These are phyloP conservation scores for Pissodes strobi DNA, from an alignment of 1,140 invertebrate species.

Conservation along the genomic window DNA sequence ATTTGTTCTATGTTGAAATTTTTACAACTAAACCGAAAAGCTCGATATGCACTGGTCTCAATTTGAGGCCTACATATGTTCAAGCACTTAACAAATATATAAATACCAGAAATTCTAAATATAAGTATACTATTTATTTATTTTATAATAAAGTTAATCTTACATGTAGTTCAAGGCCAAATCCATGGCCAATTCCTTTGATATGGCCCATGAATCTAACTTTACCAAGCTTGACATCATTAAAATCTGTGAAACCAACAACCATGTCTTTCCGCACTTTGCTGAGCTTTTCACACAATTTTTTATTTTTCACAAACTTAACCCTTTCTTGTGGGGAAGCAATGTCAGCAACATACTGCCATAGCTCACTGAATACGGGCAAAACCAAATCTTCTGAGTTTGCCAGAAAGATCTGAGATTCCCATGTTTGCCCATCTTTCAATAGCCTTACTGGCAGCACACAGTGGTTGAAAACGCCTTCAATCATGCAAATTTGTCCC, in stretches of 20 bases:
- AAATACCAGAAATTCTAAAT: too few species aligned
- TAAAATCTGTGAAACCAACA: conserved; percentile 50
- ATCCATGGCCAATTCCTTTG: conserved; percentile 60
- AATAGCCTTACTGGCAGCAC: conserved; percentile 43
- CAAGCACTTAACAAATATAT: too few species aligned
- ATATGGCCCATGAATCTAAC: conserved; percentile 62
- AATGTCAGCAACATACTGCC: conserved; percentile 59
- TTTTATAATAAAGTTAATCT: too few species aligned
- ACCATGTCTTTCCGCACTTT: conserved; percentile 48
- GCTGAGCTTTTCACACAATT: conserved; percentile 56
- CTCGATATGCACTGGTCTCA: too few species aligned
- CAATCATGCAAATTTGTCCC: conserved; percentile 51
- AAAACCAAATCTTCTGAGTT: conserved; percentile 34
- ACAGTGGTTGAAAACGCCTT: conserved; percentile 34
- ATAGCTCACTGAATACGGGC: conserved; percentile 49
- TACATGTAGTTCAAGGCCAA: conserved; percentile 64
- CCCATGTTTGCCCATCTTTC: conserved; percentile 49
- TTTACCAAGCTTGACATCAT: conserved; percentile 52
- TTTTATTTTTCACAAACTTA: conserved; percentile 56
- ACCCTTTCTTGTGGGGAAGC: conserved; percentile 58
- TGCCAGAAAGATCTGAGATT: conserved; percentile 41
- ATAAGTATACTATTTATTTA: too few species aligned
- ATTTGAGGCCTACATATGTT: too few species aligned
- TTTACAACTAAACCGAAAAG: too few species aligned
- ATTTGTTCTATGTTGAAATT: too few species aligned